Evolutionary conservation across 2,113 vertebrate genomes (phyloP).

Genomic region (Prunella himalayana): DNA sequence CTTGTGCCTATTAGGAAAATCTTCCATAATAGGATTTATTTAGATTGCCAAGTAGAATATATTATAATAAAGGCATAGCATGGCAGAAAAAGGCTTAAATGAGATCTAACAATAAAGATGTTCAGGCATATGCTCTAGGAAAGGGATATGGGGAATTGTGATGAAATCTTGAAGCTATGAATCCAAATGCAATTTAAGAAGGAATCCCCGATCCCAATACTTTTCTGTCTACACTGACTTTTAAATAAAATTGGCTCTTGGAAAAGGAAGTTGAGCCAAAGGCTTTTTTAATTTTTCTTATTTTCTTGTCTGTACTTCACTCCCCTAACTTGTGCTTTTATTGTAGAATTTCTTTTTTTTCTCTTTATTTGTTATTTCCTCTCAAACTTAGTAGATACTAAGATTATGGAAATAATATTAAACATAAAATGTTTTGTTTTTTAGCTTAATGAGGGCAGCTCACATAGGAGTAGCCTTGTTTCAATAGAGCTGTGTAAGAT

Average conservation of each 20-base stretch:
- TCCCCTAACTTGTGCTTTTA: not conserved
- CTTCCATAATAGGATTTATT: not conserved
- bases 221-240: not conserved
- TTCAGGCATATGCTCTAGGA: not conserved
- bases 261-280: not conserved
- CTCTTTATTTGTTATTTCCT: not conserved
- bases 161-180: not conserved
- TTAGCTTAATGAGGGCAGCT: not conserved
- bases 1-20: not conserved
- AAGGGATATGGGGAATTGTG: not conserved
- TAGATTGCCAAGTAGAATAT: not conserved
- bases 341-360: not conserved
- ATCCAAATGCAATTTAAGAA: not conserved
- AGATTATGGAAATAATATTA: not conserved
- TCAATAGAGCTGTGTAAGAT: not conserved
- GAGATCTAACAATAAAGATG: not conserved
- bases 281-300: not conserved
- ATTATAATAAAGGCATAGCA: not conserved
- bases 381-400: not conserved
- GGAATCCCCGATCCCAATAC: not conserved
- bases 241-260: not conserved
- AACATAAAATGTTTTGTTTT: not conserved
- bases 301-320: not conserved
- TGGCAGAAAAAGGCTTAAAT: not conserved
- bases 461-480: not conserved